These are phyloP conservation scores for Pollicipes pollicipes DNA, from an alignment of 1,140 invertebrate species.

Conservation along the genomic window DNA sequence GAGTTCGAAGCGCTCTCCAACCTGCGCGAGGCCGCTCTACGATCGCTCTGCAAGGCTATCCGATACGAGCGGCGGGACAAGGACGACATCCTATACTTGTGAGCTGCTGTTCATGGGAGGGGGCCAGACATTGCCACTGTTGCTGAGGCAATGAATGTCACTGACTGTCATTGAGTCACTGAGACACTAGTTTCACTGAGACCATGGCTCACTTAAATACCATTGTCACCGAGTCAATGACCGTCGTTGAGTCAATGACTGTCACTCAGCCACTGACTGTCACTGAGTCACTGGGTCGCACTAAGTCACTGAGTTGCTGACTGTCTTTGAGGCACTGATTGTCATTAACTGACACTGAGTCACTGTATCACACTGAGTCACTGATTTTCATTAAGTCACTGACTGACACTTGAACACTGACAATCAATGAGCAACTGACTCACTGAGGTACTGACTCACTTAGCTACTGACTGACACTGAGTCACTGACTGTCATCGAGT, in stretches of 20 bases:
- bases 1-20: constrained; percentile 51
- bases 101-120: constrained; percentile 32
- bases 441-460: constrained; percentile 12
- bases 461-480: no score
- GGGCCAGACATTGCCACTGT: no score
- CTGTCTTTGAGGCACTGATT: constrained; percentile 1
- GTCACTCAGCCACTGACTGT: background rate
- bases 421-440: constrained; percentile 6
- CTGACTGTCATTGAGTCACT: no score
- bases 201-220: no score
- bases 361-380: background rate
- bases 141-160: no score
- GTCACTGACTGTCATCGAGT: no score
- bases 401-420: background rate
- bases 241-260: constrained; percentile 12
- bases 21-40: constrained; percentile 46
- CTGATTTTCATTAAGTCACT: background rate
- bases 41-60: constrained; percentile 47
- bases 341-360: background rate
- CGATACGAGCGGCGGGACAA: constrained; percentile 54
- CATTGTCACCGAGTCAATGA: no score
- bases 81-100: constrained; percentile 65
- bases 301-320: no score
- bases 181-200: no score
- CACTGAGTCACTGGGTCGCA: background rate